These are phyloP conservation scores for Orientallactaga bullata DNA, from an alignment of 2,113 vertebrate species.

Conservation along the genomic window DNA sequence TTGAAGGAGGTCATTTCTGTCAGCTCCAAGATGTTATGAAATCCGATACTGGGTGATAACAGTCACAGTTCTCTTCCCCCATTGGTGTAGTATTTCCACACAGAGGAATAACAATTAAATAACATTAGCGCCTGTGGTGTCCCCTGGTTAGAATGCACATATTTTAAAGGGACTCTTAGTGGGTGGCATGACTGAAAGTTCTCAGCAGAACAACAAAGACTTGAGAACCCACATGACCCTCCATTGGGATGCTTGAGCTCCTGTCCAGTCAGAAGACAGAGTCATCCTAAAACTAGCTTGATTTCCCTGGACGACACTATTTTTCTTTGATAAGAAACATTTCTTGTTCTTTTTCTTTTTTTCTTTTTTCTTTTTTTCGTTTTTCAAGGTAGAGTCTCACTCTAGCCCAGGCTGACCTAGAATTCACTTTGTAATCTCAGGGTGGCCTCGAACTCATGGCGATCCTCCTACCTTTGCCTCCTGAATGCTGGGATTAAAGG, in stretches of 20 bases:
- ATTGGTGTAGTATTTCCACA: constrained; percentile 59
- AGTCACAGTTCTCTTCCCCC: constrained; percentile 28
- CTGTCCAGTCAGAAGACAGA: background rate
- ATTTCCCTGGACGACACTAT: background rate
- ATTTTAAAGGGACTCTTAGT: constrained; percentile 14
- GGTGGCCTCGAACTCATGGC: no score
- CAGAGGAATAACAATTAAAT: constrained; percentile 64
- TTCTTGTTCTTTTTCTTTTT: constrained; percentile 16
- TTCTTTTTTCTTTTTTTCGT: no score
- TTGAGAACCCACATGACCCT: background rate
- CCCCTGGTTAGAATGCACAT: constrained; percentile 6
- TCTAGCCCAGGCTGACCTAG: no score
- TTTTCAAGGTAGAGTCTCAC: no score
- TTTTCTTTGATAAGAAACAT: background rate
- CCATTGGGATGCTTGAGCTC: background rate
- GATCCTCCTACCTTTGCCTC: no score
- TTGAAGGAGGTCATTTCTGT: constrained; percentile 66
- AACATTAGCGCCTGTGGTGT: constrained; percentile 48
- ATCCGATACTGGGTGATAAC: constrained; percentile 71
- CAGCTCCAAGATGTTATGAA: constrained; percentile 67
- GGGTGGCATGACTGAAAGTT: constrained; percentile 18
- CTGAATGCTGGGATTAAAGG: no score
- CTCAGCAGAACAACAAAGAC: background rate
- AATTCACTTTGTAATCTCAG: no score
- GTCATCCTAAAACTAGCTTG: background rate